These are phyloP conservation scores for Nomada ruficornis DNA, from an alignment of 2,888 invertebrate genomes.

Conservation along the genomic window DNA sequence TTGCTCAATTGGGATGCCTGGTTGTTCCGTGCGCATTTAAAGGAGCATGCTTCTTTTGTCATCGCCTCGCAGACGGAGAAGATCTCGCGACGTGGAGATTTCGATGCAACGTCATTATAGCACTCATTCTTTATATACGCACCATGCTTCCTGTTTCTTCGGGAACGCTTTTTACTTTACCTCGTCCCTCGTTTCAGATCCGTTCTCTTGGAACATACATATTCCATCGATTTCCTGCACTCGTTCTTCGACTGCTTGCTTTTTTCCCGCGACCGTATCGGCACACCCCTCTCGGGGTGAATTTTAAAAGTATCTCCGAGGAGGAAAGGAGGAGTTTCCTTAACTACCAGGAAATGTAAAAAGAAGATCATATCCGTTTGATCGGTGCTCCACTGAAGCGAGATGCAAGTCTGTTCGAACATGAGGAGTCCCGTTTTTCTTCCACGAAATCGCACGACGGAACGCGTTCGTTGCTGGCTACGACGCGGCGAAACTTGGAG, in stretches of 20 bases:
- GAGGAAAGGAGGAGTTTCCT: too few relatives aligned
- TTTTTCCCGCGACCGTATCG: constrained; percentile 1
- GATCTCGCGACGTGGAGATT: not conserved
- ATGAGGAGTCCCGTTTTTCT: not conserved
- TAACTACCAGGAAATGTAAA: too few relatives aligned
- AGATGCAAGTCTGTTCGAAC: not conserved
- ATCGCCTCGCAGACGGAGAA: too few relatives aligned
- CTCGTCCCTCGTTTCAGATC: not conserved
- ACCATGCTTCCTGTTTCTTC: not conserved
- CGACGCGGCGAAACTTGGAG: constrained; percentile 2
- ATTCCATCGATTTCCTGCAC: constrained; percentile 1
- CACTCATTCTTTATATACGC: too few relatives aligned
- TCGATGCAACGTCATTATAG: not conserved
- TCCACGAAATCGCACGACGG: not conserved
- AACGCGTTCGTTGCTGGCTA: constrained; percentile 6
- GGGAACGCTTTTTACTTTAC: not conserved
- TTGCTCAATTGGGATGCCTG: not conserved
- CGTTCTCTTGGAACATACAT: constrained; percentile 6
- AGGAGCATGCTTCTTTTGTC: too few relatives aligned
- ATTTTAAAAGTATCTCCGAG: too few relatives aligned
- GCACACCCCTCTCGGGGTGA: not conserved
- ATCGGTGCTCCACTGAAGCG: too few relatives aligned
- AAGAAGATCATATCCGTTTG: too few relatives aligned
- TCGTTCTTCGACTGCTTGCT: not conserved
- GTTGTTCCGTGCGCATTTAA: not conserved